Evolutionary conservation across 2,888 invertebrate species (phyloP), one percentile per base, ranked within the genome.

Genomic region (Mesoligia furuncula): DNA sequence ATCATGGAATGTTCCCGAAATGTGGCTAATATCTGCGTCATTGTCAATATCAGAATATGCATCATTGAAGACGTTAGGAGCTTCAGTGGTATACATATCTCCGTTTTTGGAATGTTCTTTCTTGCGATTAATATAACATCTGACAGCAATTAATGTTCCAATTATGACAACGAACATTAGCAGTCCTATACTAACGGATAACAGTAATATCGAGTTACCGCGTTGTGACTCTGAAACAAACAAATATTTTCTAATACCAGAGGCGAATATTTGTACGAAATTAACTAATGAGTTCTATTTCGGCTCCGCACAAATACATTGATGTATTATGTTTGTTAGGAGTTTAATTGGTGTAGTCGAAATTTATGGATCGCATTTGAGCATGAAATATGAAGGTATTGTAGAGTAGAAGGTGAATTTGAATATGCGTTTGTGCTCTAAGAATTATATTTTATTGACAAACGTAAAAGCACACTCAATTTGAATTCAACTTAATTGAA

Each of bases 1-100:
- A 83, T 96, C 96, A 78, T 96, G 95, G 90, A 96, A 96, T 0
- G 95, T 95, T 86, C 96, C 96, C 85, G 96, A 96, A 79, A 96
- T 96, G 77, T 96, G 96, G 81, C 95, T 94, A 1, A 96, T 93
- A 42, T 96, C 96, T 11, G 93, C 93, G 73, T 96, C 96, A 69
- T 96, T 96, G 77, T 96, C 96, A 24, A 96, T 93, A 80, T 96
- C 96, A 51, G 96, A 96, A 27, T 93, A 92, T 0, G 93, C 93
- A 73, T 96, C 96, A 77, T 92, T 95, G 86, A 96, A 96, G 11
- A 96, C 94, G 77, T 96, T 96, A 0, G 96, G 96, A 7, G 95
- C 93, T 85, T 96, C 96, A 3, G 96, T 95, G 0, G 94, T 92
- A 76, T 96, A 96, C 95, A 96, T 96, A 77, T 96, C 94, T 3